These are phyloP conservation scores for Dendrocopos noguchii DNA, from an alignment of 2,113 vertebrate genomes.

Conservation along the genomic window DNA sequence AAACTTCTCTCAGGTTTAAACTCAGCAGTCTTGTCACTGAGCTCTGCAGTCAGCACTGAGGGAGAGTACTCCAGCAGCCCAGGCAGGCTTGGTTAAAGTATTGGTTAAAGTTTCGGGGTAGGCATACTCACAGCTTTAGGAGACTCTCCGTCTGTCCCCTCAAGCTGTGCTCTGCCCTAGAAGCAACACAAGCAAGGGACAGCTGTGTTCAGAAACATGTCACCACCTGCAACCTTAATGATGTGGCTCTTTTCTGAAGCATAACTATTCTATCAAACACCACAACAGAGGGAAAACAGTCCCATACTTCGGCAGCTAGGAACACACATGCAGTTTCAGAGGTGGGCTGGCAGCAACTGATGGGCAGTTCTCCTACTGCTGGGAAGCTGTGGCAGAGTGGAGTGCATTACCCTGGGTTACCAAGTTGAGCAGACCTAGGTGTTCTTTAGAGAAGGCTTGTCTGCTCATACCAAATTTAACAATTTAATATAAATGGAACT, in stretches of 20 bases:
- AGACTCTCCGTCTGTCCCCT: not conserved
- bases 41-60: not conserved
- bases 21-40: not conserved
- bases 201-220: not conserved
- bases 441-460: not conserved
- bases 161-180: not conserved
- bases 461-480: not conserved
- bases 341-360: not conserved
- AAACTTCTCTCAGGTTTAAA: not conserved
- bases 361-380: not conserved
- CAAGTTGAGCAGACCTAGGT: not conserved
- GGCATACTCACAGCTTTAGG: not conserved
- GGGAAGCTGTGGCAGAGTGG: not conserved
- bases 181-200: not conserved
- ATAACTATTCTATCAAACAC: not conserved
- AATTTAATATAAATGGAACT: not conserved
- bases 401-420: not conserved
- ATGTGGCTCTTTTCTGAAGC: not conserved
- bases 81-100: not conserved
- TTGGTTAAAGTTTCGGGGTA: not conserved
- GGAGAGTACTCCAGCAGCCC: not conserved
- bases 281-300: not conserved
- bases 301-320: not conserved
- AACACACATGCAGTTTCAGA: not conserved
- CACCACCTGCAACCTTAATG: not conserved